Evolutionary conservation across 2,113 vertebrate species (phyloP).

Genomic region (Centrocercus urophasianus): DNA sequence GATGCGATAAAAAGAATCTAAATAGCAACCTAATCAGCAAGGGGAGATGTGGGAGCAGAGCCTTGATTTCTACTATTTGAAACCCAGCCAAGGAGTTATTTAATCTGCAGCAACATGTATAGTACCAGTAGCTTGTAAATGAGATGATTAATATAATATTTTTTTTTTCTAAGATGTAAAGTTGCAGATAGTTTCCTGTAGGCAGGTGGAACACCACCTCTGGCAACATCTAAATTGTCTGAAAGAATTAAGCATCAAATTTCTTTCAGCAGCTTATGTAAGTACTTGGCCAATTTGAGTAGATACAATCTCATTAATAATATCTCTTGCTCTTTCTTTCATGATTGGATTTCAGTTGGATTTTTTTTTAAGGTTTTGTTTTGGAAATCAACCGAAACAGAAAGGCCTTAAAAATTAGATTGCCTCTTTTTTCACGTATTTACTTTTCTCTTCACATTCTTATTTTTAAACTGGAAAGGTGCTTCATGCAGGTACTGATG

Average conservation of each 20-base stretch:
- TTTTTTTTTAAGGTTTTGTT: constrained; percentile 3
- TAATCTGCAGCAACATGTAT: constrained; percentile 68
- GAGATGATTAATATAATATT: constrained; percentile 59
- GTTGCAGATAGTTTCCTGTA: constrained; percentile 61
- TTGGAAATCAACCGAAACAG: not conserved
- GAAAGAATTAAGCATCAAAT: constrained; percentile 57
- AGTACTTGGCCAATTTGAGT: constrained; percentile 24
- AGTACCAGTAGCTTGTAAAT: constrained; percentile 59
- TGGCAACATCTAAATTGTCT: constrained; percentile 57
- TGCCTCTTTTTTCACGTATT: not conserved
- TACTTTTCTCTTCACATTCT: not conserved
- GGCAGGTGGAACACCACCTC: constrained; percentile 65
- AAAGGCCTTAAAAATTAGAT: not conserved
- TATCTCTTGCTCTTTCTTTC: constrained; percentile 14
- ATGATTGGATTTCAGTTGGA: not conserved
- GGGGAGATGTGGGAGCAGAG: constrained; percentile 34
- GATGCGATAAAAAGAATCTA: constrained; percentile 48
- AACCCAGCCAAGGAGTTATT: constrained; percentile 58
- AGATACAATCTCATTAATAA: constrained; percentile 55
- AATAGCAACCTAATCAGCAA: constrained; percentile 20
- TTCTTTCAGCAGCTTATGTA: constrained; percentile 48
- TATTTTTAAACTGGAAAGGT: not conserved
- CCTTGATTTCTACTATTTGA: constrained; percentile 57
- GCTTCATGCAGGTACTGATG: not conserved
- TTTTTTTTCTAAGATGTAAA: constrained; percentile 35